Percentiles rank a stretch among this genome's conserved stretches.
phyloP scores from a whole-genome alignment of 53 echinoderm and acorn worm genomes.

The Holothuria scabra region DNA sequence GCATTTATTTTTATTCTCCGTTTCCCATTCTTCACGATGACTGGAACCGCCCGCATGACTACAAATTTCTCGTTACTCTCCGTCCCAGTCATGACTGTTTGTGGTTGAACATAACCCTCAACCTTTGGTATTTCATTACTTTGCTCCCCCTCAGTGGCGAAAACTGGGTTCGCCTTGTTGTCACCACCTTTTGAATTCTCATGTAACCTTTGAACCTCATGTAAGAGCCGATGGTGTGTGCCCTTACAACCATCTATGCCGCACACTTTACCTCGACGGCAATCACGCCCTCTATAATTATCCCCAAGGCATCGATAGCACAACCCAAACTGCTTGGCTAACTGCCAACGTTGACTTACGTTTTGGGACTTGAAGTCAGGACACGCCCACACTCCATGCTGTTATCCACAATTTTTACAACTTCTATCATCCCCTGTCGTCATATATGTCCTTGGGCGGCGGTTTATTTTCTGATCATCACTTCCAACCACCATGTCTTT shows the following conservation, averaged over 20 bases:
- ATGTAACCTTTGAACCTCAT: background rate
- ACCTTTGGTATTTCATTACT: background rate
- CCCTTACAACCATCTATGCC: slow-evolving; percentile 33
- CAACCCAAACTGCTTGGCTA: background rate
- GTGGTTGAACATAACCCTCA: background rate
- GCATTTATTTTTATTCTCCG: no score
- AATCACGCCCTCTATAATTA: slow-evolving; percentile 27
- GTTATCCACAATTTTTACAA: background rate
- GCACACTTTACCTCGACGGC: slow-evolving; percentile 10
- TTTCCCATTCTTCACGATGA: no score
- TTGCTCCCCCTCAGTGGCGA: slow-evolving; percentile 15
- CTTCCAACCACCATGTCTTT: background rate
- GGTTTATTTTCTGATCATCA: background rate
- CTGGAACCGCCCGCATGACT: no score
- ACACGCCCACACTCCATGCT: slow-evolving; percentile 21
- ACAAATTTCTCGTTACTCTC: no score
- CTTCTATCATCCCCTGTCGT: background rate
- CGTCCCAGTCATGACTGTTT: no score
- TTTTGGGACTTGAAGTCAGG: background rate
- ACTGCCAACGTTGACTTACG: background rate
- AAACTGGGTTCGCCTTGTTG: background rate
- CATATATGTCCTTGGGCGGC: background rate
- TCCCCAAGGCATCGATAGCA: slow-evolving; percentile 14
- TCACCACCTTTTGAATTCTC: slow-evolving; percentile 5
- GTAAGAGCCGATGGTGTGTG: no score